These are phyloP conservation scores for Tineola bisselliella DNA, from an alignment of 2,888 invertebrate genomes.

Conservation along the genomic window DNA sequence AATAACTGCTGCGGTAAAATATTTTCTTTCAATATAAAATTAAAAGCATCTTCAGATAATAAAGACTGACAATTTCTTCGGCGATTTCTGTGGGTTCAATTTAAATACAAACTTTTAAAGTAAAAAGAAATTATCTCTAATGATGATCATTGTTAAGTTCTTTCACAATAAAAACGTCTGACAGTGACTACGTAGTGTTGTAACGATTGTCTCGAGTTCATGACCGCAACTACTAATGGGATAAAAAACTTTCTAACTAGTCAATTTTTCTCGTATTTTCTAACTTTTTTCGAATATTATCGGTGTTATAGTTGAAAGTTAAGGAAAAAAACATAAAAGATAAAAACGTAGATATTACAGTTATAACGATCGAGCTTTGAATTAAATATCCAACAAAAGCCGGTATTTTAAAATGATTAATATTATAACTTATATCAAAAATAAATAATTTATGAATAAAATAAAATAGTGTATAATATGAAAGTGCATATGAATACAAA, in stretches of 20 bases:
- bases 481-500: no score
- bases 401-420: background rate
- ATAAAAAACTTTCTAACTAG: background rate
- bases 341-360: no score
- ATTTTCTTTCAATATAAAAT: no score
- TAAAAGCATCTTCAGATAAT: no score
- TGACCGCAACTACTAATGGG: background rate
- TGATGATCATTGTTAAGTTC: background rate
- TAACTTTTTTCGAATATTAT: no score
- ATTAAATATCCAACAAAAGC: background rate
- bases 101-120: background rate
- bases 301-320: background rate
- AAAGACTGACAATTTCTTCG: no score
- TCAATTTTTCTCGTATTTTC: background rate
- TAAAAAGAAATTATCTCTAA: background rate
- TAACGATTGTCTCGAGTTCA: slow-evolving; percentile 1
- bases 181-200: background rate
- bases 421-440: no score
- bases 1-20: no score
- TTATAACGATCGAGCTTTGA: background rate
- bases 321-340: background rate
- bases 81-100: background rate
- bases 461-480: no score
- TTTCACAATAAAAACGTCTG: background rate
- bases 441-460: background rate